Evolutionary conservation across 1,140 invertebrate genomes (phyloP).

Genomic region (Reticulitermes speratus): DNA sequence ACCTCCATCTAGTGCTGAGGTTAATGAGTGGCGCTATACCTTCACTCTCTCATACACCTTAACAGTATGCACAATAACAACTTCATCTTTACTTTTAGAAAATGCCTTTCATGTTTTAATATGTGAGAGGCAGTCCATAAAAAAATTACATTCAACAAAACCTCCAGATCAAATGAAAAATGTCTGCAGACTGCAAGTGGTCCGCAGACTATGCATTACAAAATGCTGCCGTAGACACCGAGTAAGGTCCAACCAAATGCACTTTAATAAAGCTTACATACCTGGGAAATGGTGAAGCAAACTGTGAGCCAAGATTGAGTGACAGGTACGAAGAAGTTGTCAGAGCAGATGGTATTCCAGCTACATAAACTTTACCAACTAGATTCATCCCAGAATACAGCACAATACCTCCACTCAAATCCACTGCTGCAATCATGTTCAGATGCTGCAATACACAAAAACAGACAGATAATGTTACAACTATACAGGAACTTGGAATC

Average conservation of each 20-base stretch:
- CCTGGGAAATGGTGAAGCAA: conserved; percentile 26
- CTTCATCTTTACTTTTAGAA: too few relatives aligned
- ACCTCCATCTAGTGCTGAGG: too few relatives aligned
- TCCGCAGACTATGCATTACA: too few relatives aligned
- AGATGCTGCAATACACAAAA: conserved; percentile 54
- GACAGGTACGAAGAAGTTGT: conserved; percentile 58
- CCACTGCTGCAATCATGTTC: conserved; percentile 80
- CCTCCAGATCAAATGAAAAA: too few relatives aligned
- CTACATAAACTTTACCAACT: conserved; percentile 83
- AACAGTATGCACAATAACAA: too few relatives aligned
- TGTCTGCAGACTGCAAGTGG: too few relatives aligned
- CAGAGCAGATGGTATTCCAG: conserved; percentile 63
- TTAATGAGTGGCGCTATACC: too few relatives aligned
- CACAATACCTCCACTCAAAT: conserved; percentile 73
- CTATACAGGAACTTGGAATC: conserved; percentile 27
- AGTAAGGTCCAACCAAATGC: neutral
- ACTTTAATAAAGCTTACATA: neutral
- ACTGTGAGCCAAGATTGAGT: conserved; percentile 35
- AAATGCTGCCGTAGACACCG: neutral
- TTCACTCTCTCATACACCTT: too few relatives aligned
- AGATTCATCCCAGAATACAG: conserved; percentile 78
- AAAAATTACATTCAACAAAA: too few relatives aligned
- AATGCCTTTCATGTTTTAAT: too few relatives aligned
- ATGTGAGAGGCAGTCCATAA: too few relatives aligned
- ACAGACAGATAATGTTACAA: neutral